A percentile compares a stretch with the other conserved stretches of the same genome.
phyloP scores from a whole-genome alignment of 2,113 vertebrate genomes.

The Thamnophis sirtalis region DNA sequence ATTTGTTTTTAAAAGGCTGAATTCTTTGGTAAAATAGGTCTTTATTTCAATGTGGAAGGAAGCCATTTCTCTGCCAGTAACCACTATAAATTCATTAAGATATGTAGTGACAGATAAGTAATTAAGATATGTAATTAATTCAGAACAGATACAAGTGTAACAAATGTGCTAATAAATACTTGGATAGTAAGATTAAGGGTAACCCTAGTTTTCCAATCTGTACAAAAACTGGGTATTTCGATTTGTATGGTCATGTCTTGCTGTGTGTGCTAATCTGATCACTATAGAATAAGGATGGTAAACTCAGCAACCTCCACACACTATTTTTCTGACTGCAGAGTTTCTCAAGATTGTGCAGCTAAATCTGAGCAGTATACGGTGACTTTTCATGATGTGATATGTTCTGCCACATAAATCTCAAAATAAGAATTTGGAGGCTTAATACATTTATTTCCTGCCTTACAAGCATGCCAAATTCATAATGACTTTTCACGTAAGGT shows the following conservation, averaged over 20 bases:
- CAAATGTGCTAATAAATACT: neutral
- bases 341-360: neutral
- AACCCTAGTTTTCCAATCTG: neutral
- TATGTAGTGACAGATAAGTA: conserved; percentile 1
- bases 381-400: neutral
- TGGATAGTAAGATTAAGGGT: neutral
- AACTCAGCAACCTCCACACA: neutral
- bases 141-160: neutral
- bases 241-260: neutral
- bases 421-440: neutral
- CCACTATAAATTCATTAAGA: conserved; percentile 25
- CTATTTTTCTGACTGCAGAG: neutral
- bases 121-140: conserved; percentile 11
- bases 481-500: neutral
- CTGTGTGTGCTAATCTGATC: neutral
- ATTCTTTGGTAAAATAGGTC: conserved; percentile 20
- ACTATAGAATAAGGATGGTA: neutral
- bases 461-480: neutral
- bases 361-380: neutral
- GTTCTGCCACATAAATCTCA: neutral
- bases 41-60: conserved; percentile 18
- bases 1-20: conserved; percentile 2
- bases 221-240: neutral
- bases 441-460: neutral
- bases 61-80: neutral